These are phyloP conservation scores for Grammomys dolichurus DNA, from an alignment of 2,113 vertebrate genomes.

Conservation along the genomic window DNA sequence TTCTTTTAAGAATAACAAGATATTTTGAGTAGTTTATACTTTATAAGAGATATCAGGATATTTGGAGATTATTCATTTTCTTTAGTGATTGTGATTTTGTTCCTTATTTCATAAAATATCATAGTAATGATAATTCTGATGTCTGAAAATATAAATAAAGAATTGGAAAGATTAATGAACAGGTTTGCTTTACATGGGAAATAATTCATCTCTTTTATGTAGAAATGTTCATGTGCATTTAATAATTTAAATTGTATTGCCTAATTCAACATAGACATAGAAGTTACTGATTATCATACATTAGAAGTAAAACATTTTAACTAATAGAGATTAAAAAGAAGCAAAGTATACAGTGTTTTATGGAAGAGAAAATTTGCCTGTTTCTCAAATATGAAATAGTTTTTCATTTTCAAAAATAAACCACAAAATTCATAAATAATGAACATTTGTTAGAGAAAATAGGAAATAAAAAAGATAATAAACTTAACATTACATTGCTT, in stretches of 20 bases:
- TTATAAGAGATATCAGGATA: background rate
- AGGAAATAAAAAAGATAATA: background rate
- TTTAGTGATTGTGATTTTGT: background rate
- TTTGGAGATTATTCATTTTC: background rate
- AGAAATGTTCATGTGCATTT: background rate
- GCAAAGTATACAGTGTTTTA: background rate
- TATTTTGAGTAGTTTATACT: background rate
- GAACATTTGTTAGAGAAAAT: background rate
- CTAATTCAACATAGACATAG: background rate
- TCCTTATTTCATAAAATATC: background rate
- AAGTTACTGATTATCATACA: background rate
- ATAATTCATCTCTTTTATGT: background rate
- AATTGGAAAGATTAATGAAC: background rate
- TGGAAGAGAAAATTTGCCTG: background rate
- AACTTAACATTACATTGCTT: background rate
- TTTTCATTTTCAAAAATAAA: conserved; percentile 38
- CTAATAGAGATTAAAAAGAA: background rate
- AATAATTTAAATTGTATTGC: background rate
- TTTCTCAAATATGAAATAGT: background rate
- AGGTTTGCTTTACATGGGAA: background rate
- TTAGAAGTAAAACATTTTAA: background rate
- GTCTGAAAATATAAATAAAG: background rate
- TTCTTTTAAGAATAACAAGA: background rate
- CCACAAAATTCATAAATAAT: background rate
- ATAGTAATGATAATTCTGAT: background rate